Evolutionary conservation across 2,113 vertebrate genomes (phyloP), one percentile per base, ranked within the genome.

Genomic region (Rallus limicola): DNA sequence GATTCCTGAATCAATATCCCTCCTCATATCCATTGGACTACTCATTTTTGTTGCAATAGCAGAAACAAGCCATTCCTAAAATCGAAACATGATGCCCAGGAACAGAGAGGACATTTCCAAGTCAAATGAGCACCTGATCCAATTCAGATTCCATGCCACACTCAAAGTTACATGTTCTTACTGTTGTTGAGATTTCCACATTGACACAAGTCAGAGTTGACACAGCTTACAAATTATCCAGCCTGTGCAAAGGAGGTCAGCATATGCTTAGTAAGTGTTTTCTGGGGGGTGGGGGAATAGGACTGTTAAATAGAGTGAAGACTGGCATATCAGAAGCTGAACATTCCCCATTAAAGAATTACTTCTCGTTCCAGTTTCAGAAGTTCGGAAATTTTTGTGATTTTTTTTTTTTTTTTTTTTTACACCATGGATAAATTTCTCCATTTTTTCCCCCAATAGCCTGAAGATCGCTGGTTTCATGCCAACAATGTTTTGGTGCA

Each of bases 131-230:
- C 65, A 91, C 69, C 78, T 91, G 75, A 90, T 68, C 69, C 82
- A 93, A 95, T 93, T 91, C 67, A 90, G 79, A 95, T 90, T 87
- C 85, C 85, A 91, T 17, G 48, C 44, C 90, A 89, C 48, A 46
- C 82, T 93, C 74, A 56, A 60, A 40, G 21, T 52, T 72, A 33
- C 52, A 56, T 46, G 58, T 68, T 90, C 70, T 92, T 87, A 90
- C 29, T 68, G 65, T 85, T 85, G 90, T 17, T 75, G 70, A 91
- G 53, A 79, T 90, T 79, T 90, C 11, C 1, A 16, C 71, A 90
- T 13, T 42, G 58, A 96, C 58, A 67, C n/a, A 87, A 82, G 55
- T 58, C 55, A 40, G 50, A 77, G 62, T 5, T 91, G 70, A 93
- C 89, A 71, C 18, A 72, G 34, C 48, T 91, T 76, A 85, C 21